These are phyloP conservation scores for Tetramorium simillimum DNA, from an alignment of 1,140 invertebrate genomes.

Conservation along the genomic window DNA sequence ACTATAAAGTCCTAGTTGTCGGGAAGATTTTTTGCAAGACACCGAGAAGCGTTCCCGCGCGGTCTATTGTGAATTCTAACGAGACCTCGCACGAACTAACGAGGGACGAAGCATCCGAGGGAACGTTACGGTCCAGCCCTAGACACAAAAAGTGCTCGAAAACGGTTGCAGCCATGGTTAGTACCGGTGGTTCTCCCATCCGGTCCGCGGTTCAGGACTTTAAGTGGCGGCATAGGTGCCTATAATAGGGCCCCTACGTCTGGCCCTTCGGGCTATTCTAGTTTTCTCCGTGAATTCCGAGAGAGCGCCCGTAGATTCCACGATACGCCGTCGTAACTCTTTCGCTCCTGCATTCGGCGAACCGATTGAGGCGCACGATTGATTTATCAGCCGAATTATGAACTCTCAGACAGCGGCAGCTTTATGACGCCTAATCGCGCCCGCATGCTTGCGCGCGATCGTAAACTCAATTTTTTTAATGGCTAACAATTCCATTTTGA, in stretches of 20 bases:
- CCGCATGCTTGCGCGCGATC: not conserved
- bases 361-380: conserved; percentile 32
- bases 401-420: not conserved
- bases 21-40: conserved; percentile 40
- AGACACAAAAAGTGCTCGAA: conserved; percentile 75
- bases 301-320: conserved; percentile 52
- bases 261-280: conserved; percentile 80
- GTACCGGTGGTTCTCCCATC: conserved; percentile 72
- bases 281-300: conserved; percentile 65
- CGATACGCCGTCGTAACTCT: conserved; percentile 43
- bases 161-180: conserved; percentile 64
- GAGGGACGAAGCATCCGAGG: conserved; percentile 64
- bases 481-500: not conserved
- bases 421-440: conserved; percentile 23
- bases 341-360: conserved; percentile 53
- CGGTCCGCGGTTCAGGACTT: conserved; percentile 64
- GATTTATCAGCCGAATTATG: conserved; percentile 52
- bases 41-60: not conserved
- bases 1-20: conserved; percentile 16
- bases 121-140: conserved; percentile 67
- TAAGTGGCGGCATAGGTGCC: conserved; percentile 80
- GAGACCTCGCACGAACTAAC: conserved; percentile 65
- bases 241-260: conserved; percentile 78
- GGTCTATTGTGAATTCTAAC: conserved; percentile 59
- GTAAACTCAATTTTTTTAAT: not conserved